These are phyloP conservation scores for Heliconius sara DNA, from an alignment of 2,888 invertebrate species.

Conservation along the genomic window DNA sequence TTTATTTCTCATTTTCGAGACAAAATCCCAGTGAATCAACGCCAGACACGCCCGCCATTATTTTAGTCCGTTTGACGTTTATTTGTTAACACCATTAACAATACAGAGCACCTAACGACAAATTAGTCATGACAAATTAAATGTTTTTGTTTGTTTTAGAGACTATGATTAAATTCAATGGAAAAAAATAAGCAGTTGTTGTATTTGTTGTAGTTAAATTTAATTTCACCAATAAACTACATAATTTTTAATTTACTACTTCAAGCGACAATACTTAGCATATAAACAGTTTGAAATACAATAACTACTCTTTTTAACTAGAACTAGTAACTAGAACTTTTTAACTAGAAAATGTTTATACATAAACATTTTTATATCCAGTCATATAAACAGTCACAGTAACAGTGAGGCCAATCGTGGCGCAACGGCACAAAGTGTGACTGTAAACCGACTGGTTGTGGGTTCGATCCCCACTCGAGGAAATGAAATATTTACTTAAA, in stretches of 20 bases:
- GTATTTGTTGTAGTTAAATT: neutral
- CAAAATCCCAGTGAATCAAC: conserved; percentile 36
- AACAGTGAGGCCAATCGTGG: no score
- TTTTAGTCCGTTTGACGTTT: conserved; percentile 35
- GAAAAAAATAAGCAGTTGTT: neutral
- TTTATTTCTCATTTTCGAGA: conserved; percentile 13
- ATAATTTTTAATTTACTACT: no score
- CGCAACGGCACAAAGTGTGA: no score
- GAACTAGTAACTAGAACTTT: no score
- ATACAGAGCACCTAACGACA: conserved; percentile 30
- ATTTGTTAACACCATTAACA: conserved; percentile 30
- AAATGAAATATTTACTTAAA: no score
- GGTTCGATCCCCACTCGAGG: no score
- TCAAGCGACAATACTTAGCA: no score
- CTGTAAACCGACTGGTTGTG: no score
- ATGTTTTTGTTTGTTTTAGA: conserved; percentile 5
- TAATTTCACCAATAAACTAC: neutral
- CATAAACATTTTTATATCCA: no score
- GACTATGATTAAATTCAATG: neutral
- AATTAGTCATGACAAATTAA: conserved; percentile 32
- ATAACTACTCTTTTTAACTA: neutral
- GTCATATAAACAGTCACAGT: neutral
- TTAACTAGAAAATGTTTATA: neutral
- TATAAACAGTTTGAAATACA: neutral
- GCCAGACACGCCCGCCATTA: conserved; percentile 35